Evolutionary conservation across 2,797 vertebrate species (phyloP).

Genomic region (Periparus ater): DNA sequence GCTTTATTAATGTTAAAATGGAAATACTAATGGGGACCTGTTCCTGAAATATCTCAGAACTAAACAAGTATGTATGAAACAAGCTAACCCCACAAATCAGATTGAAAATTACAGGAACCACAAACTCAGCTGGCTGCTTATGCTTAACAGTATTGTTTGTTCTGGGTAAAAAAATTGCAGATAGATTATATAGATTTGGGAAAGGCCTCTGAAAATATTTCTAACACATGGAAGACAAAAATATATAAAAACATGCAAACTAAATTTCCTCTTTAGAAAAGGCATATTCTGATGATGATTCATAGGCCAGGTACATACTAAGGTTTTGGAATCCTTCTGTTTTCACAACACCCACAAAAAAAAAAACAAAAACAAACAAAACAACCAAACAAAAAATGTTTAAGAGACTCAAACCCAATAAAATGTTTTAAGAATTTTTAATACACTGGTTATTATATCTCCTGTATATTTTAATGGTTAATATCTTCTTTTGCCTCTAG

Average conservation of each 20-base stretch:
- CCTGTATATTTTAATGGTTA: not conserved
- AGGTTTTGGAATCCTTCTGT: not conserved
- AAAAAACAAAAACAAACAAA: not conserved
- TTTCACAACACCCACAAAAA: not conserved
- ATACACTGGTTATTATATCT: not conserved
- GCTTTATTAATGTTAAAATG: not conserved
- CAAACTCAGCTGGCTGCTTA: not conserved
- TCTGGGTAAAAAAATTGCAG: not conserved
- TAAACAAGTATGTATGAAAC: not conserved
- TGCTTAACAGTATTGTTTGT: not conserved
- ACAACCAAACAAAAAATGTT: not conserved
- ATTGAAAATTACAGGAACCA: not conserved
- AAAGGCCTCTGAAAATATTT: not conserved
- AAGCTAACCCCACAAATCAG: not conserved
- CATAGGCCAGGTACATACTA: not conserved
- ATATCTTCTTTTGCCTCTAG: not conserved
- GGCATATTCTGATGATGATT: not conserved
- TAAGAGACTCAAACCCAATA: accelerated
- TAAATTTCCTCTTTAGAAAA: not conserved
- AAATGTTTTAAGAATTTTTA: not conserved
- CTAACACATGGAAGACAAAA: not conserved
- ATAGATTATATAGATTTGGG: not conserved
- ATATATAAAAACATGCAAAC: not conserved
- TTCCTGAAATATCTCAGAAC: not conserved
- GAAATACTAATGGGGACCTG: not conserved